phyloP scores from a whole-genome alignment of 2,888 invertebrate species.

The Sphaerophoria rueppellii region DNA sequence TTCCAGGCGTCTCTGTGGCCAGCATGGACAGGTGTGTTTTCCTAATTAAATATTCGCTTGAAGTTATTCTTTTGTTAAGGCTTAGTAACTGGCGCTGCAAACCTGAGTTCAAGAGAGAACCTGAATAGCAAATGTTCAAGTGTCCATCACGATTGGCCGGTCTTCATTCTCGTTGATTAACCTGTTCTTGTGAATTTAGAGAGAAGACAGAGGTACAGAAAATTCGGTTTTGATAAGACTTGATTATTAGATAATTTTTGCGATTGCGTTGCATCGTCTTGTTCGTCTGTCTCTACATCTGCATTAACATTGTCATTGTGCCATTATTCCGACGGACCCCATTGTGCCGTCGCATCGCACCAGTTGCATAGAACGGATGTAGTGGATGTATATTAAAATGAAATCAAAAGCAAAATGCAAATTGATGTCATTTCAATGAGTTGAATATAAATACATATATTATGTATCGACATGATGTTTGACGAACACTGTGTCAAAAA shows the following conservation, averaged over 20 bases:
- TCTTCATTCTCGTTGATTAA: slow-evolving; percentile 49
- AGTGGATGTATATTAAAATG: slow-evolving; percentile 63
- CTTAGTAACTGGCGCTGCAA: slow-evolving; percentile 59
- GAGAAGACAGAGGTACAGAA: neutral
- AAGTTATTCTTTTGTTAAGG: slow-evolving; percentile 29
- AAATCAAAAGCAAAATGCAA: slow-evolving; percentile 72
- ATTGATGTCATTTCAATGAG: slow-evolving; percentile 60
- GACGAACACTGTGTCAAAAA: too few relatives aligned
- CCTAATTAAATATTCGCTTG: slow-evolving; percentile 68
- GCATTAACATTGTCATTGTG: too few relatives aligned
- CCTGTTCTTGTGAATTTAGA: slow-evolving; percentile 11
- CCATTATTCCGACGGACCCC: neutral
- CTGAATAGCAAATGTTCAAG: slow-evolving; percentile 4
- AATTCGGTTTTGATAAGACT: slow-evolving; percentile 15
- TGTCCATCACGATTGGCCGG: slow-evolving; percentile 50
- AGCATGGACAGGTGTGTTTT: slow-evolving; percentile 63
- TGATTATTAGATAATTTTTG: slow-evolving; percentile 11
- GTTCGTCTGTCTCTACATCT: neutral
- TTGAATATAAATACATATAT: slow-evolving; percentile 2
- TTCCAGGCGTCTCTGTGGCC: slow-evolving; percentile 42
- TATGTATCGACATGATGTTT: too few relatives aligned
- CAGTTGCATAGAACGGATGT: slow-evolving; percentile 66
- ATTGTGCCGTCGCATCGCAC: neutral
- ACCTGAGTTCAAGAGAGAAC: too few relatives aligned
- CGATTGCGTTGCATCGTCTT: slow-evolving; percentile 36